Base-by-base conservation (phyloP, 2,113 vertebrate species). In the Tauraco erythrolophus region DNA sequence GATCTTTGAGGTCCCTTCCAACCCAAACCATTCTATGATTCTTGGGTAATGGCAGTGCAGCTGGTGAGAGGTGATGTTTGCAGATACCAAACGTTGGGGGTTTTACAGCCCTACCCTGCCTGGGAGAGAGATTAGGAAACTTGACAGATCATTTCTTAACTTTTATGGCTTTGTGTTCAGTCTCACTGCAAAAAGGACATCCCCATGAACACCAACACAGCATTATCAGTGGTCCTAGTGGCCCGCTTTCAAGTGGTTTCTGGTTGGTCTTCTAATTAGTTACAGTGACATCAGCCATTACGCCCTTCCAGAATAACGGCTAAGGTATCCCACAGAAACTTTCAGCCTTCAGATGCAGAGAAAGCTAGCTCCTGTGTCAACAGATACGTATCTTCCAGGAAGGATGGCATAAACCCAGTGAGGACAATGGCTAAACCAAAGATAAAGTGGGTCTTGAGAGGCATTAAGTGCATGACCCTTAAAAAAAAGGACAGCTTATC, bases 391-490 rank as follows among this genome's bases (percentile, higher is more conserved):
- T 83, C 68, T 94, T 89, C 19, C 9, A 77, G 84, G 70, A 61
- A 91, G 66, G 46, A 82, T 56, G 74, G 61, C 88, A 61, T 35
- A 72, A 89, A 94, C 79, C 84, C 84, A 57, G 53, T 60, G 85
- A 84, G 85, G 46, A 77, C 72, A 84, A 70, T 45, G 78, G 81
- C 75, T 72, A 51, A 94, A 91, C 58, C 58, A 88, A 87, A 84
- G 77, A 37, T 39, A 76, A 94, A 96, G 58, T 62, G 89, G 97
- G 94, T 97, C 92, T 79, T 62, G 57, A 72, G 58, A 96, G 69
- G 94, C 94, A 94, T 89, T 94, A 95, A 83, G 72, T 95, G 92
- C 86, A 91, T 0, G 89, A 95, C 95, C 94, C 94, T 82, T 79
- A 41, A 77, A 87, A 95, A 68, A 77, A 48, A 76, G 45, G 1